Conservation (phyloP, 2,113 vertebrate species). For the Gambusia holbrooki region DNA sequence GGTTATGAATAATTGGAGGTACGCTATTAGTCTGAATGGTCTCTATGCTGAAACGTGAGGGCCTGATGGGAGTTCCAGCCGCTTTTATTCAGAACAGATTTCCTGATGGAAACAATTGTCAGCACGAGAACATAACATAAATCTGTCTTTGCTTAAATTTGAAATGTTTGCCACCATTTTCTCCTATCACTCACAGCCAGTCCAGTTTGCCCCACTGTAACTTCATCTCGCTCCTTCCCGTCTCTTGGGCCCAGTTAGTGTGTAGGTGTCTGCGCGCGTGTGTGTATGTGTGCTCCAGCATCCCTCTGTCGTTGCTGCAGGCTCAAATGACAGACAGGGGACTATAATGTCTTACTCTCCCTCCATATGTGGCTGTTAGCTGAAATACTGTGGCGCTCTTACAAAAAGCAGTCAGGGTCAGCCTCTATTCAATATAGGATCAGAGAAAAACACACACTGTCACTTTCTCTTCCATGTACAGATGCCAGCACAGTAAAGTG, state of each 20-base stretch:
- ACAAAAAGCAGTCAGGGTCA: slow-evolving; percentile 19
- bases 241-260: no score
- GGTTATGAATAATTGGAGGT: no score
- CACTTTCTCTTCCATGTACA: background rate
- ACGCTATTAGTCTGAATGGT: no score
- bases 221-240: slow-evolving; percentile 42
- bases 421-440: background rate
- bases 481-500: background rate
- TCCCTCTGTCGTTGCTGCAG: slow-evolving; percentile 55
- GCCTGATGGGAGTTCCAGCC: no score
- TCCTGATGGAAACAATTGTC: no score
- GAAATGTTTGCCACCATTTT: slow-evolving; percentile 35
- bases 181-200: slow-evolving; percentile 8
- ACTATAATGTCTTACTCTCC: slow-evolving; percentile 66
- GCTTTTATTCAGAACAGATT: no score
- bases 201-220: slow-evolving; percentile 40
- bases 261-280: slow-evolving; percentile 11
- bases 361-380: slow-evolving; percentile 71
- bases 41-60: no score
- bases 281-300: slow-evolving; percentile 24
- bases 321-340: slow-evolving; percentile 77
- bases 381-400: slow-evolving; percentile 78
- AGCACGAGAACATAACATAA: no score
- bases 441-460: background rate
- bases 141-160: slow-evolving; percentile 31